phyloP scores from a whole-genome alignment of 2,113 vertebrate species.

The Fregetta grallaria region DNA sequence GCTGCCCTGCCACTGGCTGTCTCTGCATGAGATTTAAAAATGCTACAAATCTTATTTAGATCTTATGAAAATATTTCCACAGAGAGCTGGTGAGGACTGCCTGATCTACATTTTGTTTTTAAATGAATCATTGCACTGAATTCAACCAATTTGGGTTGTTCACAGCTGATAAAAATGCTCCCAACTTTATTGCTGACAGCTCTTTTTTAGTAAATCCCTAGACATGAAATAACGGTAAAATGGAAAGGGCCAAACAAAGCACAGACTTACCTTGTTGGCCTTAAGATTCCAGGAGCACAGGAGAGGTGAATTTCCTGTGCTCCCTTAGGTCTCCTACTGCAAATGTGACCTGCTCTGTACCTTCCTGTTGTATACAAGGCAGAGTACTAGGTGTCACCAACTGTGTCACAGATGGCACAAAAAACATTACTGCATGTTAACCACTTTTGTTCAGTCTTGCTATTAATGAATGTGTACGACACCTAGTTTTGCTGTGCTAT shows the following conservation, averaged over 20 bases:
- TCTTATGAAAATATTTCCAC: background rate
- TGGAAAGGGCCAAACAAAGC: background rate
- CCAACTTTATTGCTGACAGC: background rate
- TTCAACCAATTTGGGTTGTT: background rate
- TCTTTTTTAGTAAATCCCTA: background rate
- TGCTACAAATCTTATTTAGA: background rate
- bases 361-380: background rate
- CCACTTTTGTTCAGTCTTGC: background rate
- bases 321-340: background rate
- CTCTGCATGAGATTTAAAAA: background rate
- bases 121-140: background rate
- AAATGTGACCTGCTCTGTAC: background rate
- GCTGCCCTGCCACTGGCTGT: background rate
- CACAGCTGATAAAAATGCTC: background rate
- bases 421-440: rapidly evolving
- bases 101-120: background rate
- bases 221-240: background rate
- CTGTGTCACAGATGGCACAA: background rate
- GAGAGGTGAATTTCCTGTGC: background rate
- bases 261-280: background rate
- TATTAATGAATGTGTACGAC: background rate
- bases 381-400: background rate
- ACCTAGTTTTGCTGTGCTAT: background rate
- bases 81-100: background rate
- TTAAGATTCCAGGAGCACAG: background rate